phyloP scores from a whole-genome alignment of 2,888 invertebrate genomes.

The Rhaphigaster nebulosa region DNA sequence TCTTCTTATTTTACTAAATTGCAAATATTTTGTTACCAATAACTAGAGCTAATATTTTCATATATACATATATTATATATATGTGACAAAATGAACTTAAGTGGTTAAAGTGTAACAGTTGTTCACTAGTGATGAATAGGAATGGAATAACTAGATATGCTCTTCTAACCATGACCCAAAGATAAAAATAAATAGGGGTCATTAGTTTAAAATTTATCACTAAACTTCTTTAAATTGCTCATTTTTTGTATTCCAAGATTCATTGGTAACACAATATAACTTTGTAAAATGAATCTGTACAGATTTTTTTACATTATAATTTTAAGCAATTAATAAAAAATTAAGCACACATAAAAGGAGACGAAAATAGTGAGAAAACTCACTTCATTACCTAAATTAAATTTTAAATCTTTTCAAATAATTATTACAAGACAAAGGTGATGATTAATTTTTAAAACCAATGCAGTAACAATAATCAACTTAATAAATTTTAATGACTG shows the following conservation, averaged over 20 bases:
- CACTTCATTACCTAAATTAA: neutral
- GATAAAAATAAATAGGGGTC: neutral
- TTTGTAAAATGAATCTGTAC: neutral
- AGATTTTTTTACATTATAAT: neutral
- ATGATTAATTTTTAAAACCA: neutral
- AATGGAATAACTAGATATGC: neutral
- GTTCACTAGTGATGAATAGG: neutral
- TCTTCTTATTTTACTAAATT: neutral
- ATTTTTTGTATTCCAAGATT: neutral
- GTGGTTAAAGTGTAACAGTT: neutral
- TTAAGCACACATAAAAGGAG: neutral
- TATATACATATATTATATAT: neutral
- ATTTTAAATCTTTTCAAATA: neutral
- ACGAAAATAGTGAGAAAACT: neutral
- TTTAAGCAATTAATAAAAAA: neutral
- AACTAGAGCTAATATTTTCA: neutral
- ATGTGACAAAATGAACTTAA: neutral
- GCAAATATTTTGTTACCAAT: neutral
- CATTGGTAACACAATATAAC: neutral
- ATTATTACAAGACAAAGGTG: neutral
- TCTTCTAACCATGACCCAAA: neutral
- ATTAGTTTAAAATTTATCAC: neutral
- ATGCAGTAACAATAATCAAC: neutral
- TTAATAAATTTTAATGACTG: conserved; percentile 24
- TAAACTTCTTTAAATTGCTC: neutral